phyloP scores from a whole-genome alignment of 1,140 invertebrate species.

The Drosophila bocqueti region DNA sequence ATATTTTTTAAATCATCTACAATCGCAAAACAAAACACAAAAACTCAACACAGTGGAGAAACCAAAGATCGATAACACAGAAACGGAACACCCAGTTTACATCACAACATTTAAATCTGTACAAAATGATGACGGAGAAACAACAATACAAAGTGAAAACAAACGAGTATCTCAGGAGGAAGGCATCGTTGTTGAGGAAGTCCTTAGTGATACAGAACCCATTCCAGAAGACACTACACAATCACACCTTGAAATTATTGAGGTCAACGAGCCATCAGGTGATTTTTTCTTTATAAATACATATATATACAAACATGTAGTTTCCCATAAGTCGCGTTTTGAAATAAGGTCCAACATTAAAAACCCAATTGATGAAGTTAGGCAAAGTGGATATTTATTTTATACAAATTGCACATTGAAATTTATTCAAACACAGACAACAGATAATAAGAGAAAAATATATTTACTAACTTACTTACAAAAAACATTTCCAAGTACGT shows the following conservation, averaged over 20 bases:
- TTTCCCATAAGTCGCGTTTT: conserved; percentile 11
- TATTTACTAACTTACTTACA: conserved; percentile 60
- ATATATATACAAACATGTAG: conserved; percentile 23
- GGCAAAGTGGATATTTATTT: not conserved
- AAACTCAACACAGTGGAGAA: conserved; percentile 66
- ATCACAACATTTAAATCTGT: conserved; percentile 84
- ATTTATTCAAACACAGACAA: conserved; percentile 18
- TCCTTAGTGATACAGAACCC: conserved; percentile 83
- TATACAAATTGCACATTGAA: conserved; percentile 11
- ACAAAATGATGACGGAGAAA: conserved; percentile 81
- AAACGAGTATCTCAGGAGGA: conserved; percentile 79
- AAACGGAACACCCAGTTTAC: conserved; percentile 79
- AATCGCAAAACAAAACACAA: conserved; percentile 26
- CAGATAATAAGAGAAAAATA: conserved; percentile 18
- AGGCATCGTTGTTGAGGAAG: conserved; percentile 83
- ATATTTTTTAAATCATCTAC: conserved; percentile 60
- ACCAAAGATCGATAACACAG: conserved; percentile 68
- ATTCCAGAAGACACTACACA: conserved; percentile 69
- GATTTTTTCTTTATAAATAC: conserved; percentile 54
- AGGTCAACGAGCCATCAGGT: conserved; percentile 82
- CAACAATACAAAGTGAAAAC: conserved; percentile 75
- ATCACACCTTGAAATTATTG: conserved; percentile 77
- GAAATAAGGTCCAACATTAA: conserved; percentile 9
- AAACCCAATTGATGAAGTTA: conserved; percentile 25
- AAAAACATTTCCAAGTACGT: conserved; percentile 43